Percentiles rank a stretch among this genome's conserved stretches.
These are phyloP conservation scores for Rallus limicola DNA, from an alignment of 2,113 vertebrate species.

Conservation along the genomic window DNA sequence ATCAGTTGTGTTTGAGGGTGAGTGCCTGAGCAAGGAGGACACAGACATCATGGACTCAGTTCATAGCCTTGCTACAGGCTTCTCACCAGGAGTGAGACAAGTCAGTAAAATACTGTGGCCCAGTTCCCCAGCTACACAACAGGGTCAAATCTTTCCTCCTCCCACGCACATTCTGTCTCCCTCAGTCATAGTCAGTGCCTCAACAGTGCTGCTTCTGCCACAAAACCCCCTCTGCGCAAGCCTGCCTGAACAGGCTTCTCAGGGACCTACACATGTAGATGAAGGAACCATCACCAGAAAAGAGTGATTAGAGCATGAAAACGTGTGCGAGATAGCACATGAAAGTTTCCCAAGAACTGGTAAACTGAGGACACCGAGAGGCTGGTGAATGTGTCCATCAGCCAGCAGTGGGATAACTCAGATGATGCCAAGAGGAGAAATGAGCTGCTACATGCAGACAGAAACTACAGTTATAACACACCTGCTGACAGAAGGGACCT, in stretches of 20 bases:
- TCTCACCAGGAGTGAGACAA: neutral
- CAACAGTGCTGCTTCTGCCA: neutral
- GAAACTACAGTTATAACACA: neutral
- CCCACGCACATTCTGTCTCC: neutral
- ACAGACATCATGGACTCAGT: neutral
- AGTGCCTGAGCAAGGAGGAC: neutral
- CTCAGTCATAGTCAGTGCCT: neutral
- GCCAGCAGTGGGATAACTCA: accelerated
- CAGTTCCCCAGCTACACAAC: neutral
- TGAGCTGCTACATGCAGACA: neutral
- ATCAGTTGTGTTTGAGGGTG: neutral
- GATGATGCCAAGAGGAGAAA: neutral
- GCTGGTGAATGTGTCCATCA: neutral
- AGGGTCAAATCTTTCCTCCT: neutral
- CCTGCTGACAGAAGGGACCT: neutral
- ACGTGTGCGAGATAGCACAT: accelerated
- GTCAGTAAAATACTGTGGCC: neutral
- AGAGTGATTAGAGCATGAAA: neutral
- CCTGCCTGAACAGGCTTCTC: neutral
- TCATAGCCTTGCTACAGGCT: neutral
- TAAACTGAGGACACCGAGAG: neutral
- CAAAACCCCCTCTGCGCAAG: neutral
- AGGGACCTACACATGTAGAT: no score
- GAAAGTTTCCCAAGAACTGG: neutral
- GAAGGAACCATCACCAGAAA: neutral